Evolutionary conservation across 2,888 invertebrate species (phyloP), one percentile per base, ranked within the genome.

Genomic region (Ochropleura plecta): DNA sequence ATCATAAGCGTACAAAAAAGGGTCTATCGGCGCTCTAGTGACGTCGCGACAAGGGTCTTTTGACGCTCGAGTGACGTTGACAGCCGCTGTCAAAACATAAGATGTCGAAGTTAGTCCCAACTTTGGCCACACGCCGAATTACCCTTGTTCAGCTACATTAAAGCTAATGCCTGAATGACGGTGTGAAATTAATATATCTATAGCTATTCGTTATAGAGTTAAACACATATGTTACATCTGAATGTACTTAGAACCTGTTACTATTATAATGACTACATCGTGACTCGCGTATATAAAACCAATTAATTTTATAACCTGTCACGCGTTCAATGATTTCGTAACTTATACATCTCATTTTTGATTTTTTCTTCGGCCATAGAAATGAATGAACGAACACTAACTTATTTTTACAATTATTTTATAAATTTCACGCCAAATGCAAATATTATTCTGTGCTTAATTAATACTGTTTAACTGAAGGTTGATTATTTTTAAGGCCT

Each of bases 221-320:
- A 73, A 85, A 84, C 84, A 85, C 78, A 81, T 78, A 81, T 60
- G 84, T 83, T 86, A 82, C 73, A 86, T 60, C 70, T 79, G 79
- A 82, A 88, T 88, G 88, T 87, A 87, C 87, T 86, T 87, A 84
- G 84, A 77, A 81, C 81, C 83, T 84, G 86, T 79, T 86, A 86
- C 86, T 86, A 87, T 85, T 83, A 87, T 92, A 92, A 93, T 93
- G 92, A 92, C 92, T 92, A 92, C 90, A 82, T 87, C 89, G 92
- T 89, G 92, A 92, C 92, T 88, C 85, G 84, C 83, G 84, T 83
- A 86, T 82, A 87, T 88, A 89, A 88, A 88, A 88, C 88, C 64
- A 71, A 81, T 42, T 64, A 84, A 76, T 82, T 87, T 87, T 81
- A 85, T 76, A 79, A 79, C 63, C 71, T 65, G 86, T 84, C 86